Evolutionary conservation across 2,888 invertebrate genomes (phyloP), one percentile per base, ranked within the genome.

Genomic region (Brachypterus glaber): DNA sequence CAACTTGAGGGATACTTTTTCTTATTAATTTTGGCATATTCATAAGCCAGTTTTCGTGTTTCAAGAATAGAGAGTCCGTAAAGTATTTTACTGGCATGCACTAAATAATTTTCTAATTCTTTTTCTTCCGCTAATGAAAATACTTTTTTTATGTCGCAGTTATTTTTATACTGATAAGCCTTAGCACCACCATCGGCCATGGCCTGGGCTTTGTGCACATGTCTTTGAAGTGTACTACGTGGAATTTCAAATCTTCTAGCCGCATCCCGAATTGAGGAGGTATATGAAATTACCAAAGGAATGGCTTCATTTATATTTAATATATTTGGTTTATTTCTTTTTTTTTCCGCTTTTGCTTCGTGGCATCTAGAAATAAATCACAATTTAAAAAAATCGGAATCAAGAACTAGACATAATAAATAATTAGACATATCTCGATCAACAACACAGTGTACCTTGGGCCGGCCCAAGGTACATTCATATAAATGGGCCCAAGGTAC

Each of bases 21-120:
- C 13, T 13, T 29, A 29, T 29, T 29, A 21, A 21, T 21, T 21
- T 21, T 21, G 21, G 21, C 21, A 21, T 21, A 21, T 21, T 21
- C 21, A 21, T 21, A 21, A 21, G 21, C 21, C 21, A 21, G 21
- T 21, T 21, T 21, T 21, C 21, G 21, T 5, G 21, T 21, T 21
- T 21, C 21, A 21, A 21, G 21, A 21, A 21, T 21, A 21, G 21
- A 21, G 21, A 21, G 21, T 21, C 21, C 21, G 9, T 21, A 21
- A 7, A 21, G 21, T 21, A 21, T 21, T 21, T 21, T 21, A 21
- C 21, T 21, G 5, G 21, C 21, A 21, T 21, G 21, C 21, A 21
- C 5, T 21, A 21, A 21, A 21, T 21, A 21, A 21, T 21, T 21
- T 21, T 21, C 21, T 21, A 21, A 21, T 21, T 21, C 21, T 21